phyloP scores from a whole-genome alignment of 2,888 invertebrate genomes.

The Lordiphosa andalusiaca region DNA sequence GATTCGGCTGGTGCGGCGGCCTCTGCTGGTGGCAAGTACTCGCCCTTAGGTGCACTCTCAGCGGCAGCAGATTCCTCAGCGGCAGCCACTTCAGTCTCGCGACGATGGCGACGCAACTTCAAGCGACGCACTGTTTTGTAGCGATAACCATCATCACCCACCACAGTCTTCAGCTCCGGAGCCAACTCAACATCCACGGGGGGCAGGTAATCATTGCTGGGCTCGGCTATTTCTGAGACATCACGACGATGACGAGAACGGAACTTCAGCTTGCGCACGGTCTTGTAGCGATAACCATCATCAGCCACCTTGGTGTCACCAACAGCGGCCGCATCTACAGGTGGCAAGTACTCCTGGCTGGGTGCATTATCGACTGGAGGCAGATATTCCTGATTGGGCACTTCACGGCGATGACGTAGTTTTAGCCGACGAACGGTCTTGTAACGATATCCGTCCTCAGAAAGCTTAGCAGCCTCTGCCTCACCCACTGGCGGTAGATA shows the following conservation, averaged over 20 bases:
- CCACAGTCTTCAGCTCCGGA: conserved; percentile 72
- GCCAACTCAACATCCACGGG: conserved; percentile 70
- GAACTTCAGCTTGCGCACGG: conserved; percentile 76
- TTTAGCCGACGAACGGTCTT: conserved; percentile 69
- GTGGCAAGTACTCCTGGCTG: conserved; percentile 72
- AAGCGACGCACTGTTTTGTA: conserved; percentile 71
- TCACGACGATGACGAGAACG: conserved; percentile 78
- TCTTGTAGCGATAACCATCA: conserved; percentile 78
- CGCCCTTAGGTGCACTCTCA: conserved; percentile 49
- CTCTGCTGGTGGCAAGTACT: conserved; percentile 73
- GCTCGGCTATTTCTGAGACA: conserved; percentile 71
- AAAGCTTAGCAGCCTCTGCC: conserved; percentile 51
- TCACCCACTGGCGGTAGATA: conserved; percentile 69
- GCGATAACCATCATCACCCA: conserved; percentile 71
- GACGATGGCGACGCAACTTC: conserved; percentile 71
- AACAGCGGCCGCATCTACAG: conserved; percentile 50
- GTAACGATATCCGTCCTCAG: conserved; percentile 73
- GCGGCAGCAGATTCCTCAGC: conserved; percentile 44
- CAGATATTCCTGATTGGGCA: conserved; percentile 72
- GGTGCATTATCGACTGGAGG: conserved; percentile 63
- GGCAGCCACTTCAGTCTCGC: conserved; percentile 58
- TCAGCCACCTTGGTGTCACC: conserved; percentile 71
- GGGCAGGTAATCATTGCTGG: conserved; percentile 64
- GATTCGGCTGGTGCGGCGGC: conserved; percentile 31
- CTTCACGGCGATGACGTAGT: conserved; percentile 72